Evolutionary conservation across 2,797 vertebrate species (phyloP).

Genomic region (Emys orbicularis): DNA sequence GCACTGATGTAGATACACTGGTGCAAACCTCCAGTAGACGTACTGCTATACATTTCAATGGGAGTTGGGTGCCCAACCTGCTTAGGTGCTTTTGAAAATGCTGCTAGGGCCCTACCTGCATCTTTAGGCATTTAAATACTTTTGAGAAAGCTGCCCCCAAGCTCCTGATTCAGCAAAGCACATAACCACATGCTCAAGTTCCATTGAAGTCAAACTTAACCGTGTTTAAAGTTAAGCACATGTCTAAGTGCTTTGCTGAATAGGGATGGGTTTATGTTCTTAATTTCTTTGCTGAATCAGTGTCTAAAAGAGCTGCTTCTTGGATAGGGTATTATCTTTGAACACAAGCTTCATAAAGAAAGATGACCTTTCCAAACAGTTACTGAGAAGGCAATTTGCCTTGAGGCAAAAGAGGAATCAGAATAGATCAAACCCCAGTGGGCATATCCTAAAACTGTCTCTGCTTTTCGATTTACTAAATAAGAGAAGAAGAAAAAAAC

Average conservation of each 20-base stretch:
- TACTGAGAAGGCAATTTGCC: neutral
- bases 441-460: neutral
- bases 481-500: neutral
- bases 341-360: neutral
- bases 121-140: constrained; percentile 14
- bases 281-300: neutral
- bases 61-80: neutral
- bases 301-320: constrained; percentile 5
- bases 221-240: neutral
- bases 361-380: neutral
- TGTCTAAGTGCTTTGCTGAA: neutral
- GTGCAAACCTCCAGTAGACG: neutral
- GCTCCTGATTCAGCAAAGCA: neutral
- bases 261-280: neutral
- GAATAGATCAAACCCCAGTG: neutral
- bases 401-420: neutral
- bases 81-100: constrained; percentile 15
- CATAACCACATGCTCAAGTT: neutral
- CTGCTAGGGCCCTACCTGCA: neutral
- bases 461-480: constrained; percentile 4
- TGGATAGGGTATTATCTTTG: neutral
- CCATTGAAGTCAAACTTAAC: neutral
- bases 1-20: neutral
- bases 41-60: neutral
- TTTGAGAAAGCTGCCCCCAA: constrained; percentile 14